These are phyloP conservation scores for Neopipo cinnamomea DNA, from an alignment of 2,113 vertebrate genomes.

Conservation along the genomic window DNA sequence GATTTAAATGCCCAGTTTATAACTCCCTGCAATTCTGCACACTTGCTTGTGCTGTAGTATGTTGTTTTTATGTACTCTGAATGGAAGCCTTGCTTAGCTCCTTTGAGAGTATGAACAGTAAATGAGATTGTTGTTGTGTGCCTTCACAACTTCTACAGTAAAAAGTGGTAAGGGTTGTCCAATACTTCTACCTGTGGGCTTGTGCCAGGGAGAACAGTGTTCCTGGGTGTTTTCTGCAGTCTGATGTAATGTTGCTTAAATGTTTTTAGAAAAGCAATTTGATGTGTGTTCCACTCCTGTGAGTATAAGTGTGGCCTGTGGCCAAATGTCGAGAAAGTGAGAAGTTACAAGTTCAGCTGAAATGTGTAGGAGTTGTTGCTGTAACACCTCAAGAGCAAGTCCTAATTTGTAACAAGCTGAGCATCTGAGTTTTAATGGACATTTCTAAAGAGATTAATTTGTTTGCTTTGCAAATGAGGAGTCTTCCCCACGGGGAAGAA, in stretches of 20 bases:
- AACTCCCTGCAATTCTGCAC: not conserved
- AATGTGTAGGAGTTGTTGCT: not conserved
- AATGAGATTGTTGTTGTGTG: not conserved
- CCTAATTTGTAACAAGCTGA: not conserved
- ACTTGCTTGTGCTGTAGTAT: not conserved
- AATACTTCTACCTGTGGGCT: not conserved
- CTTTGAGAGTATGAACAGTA: not conserved
- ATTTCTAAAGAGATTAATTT: constrained; percentile 1
- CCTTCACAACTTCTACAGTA: not conserved
- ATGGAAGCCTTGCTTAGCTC: not conserved
- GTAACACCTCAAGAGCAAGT: not conserved
- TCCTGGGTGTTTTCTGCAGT: not conserved
- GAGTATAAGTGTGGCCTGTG: constrained; percentile 5
- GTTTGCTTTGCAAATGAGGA: not conserved
- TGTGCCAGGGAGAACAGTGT: not conserved
- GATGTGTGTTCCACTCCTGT: not conserved
- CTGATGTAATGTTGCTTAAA: constrained; percentile 22
- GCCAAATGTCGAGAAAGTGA: constrained; percentile 17
- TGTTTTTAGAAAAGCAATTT: constrained; percentile 12
- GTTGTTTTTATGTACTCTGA: not conserved
- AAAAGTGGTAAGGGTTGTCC: not conserved
- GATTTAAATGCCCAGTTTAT: not conserved
- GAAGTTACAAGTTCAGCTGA: not conserved
- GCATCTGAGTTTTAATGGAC: not conserved
- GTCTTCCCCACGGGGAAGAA: not conserved